A percentile compares a stretch with the other conserved stretches of the same genome.
phyloP scores from a whole-genome alignment of 2,797 vertebrate genomes.

The Anguilla pacifica region DNA sequence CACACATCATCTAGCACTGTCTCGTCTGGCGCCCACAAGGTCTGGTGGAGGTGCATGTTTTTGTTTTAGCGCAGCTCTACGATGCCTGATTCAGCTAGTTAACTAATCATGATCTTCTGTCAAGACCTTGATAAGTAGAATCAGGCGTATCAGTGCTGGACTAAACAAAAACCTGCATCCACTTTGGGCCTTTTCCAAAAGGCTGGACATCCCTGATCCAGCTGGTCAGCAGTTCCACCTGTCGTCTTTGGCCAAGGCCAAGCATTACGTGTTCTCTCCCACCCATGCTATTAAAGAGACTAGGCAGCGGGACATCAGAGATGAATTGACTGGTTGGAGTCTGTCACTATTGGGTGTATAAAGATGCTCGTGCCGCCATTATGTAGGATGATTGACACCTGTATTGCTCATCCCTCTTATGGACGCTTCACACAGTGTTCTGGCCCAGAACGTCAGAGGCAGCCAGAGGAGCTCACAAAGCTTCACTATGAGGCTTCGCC shows the following conservation, averaged over 20 bases:
- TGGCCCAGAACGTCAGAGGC: not conserved
- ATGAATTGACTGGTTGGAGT: not conserved
- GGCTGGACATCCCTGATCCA: too few relatives aligned
- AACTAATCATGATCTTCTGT: too few relatives aligned
- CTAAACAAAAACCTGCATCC: too few relatives aligned
- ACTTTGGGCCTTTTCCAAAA: too few relatives aligned
- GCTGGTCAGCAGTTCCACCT: too few relatives aligned
- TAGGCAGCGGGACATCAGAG: not conserved
- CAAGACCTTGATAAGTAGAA: too few relatives aligned
- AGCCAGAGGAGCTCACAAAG: not conserved
- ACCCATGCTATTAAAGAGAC: not conserved
- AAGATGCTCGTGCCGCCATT: not conserved
- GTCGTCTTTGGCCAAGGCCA: too few relatives aligned
- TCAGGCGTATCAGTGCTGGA: too few relatives aligned
- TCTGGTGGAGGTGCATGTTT: too few relatives aligned
- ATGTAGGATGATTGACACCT: not conserved
- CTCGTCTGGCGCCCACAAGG: not conserved
- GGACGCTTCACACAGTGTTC: not conserved
- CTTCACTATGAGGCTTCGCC: conserved; percentile 6
- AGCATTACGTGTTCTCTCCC: too few relatives aligned
- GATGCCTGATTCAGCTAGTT: too few relatives aligned
- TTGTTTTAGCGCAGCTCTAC: too few relatives aligned
- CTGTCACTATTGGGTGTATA: not conserved
- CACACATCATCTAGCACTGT: not conserved
- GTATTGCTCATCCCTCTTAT: not conserved